Conservation (phyloP, 1,140 invertebrate genomes). For the Micrasema minimum region DNA sequence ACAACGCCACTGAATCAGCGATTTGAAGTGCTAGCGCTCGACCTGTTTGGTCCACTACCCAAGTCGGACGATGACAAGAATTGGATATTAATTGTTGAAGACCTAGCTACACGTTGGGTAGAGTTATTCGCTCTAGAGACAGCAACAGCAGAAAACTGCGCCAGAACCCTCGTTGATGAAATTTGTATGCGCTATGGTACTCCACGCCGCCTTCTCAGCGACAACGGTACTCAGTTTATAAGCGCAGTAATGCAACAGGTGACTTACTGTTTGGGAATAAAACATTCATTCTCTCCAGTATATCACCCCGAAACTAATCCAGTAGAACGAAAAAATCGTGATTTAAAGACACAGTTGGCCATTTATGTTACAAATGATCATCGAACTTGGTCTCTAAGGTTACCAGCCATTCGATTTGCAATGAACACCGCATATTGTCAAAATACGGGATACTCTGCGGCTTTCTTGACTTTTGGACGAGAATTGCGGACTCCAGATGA, state of each 20-base stretch:
- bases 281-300: slow-evolving; percentile 55
- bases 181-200: slow-evolving; percentile 58
- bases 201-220: slow-evolving; percentile 55
- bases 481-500: slow-evolving; percentile 53
- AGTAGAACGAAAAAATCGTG: slow-evolving; percentile 57
- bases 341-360: slow-evolving; percentile 58
- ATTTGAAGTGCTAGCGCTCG: neutral
- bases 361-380: slow-evolving; percentile 57
- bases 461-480: slow-evolving; percentile 58
- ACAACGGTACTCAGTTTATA: slow-evolving; percentile 59
- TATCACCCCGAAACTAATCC: slow-evolving; percentile 59
- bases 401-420: slow-evolving; percentile 58
- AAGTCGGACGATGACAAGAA: slow-evolving; percentile 52
- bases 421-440: slow-evolving; percentile 58
- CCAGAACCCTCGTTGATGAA: slow-evolving; percentile 58
- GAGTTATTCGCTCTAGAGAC: slow-evolving; percentile 55
- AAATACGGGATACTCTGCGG: slow-evolving; percentile 58
- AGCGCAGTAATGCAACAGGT: slow-evolving; percentile 57
- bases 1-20: neutral
- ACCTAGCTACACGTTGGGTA: slow-evolving; percentile 55
- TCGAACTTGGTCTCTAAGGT: slow-evolving; percentile 54
- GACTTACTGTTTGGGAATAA: slow-evolving; percentile 50
- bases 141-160: slow-evolving; percentile 56
- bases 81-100: slow-evolving; percentile 55
- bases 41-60: slow-evolving; percentile 10